A percentile compares a stretch with the other conserved stretches of the same genome.
Conservation (phyloP, 2,797 vertebrate genomes). For the Alcedo quadribrachys region DNA sequence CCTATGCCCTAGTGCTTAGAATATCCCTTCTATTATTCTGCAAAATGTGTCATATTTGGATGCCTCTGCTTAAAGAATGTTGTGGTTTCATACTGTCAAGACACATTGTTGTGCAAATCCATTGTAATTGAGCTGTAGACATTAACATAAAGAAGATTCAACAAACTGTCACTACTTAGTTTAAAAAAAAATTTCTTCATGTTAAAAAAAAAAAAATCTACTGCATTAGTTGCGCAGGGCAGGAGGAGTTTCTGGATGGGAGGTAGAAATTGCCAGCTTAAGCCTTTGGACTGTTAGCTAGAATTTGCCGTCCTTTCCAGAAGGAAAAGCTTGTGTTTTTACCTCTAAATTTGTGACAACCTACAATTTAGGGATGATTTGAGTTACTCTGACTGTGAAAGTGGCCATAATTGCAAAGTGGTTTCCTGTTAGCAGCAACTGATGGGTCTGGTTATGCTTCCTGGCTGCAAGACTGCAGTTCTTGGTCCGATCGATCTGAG, state of each 20-base stretch:
- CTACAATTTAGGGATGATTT: background rate
- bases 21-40: background rate
- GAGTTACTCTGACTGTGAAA: constrained; percentile 17
- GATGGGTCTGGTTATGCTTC: constrained; percentile 45
- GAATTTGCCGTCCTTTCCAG: background rate
- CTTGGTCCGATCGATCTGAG: background rate
- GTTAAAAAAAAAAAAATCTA: background rate
- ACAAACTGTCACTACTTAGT: background rate
- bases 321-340: background rate
- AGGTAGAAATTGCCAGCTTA: background rate
- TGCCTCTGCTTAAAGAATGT: background rate
- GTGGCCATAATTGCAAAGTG: constrained; percentile 12
- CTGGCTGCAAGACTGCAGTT: constrained; percentile 4
- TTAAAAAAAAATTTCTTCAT: background rate
- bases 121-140: background rate
- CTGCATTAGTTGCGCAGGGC: background rate
- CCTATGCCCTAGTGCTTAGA: background rate
- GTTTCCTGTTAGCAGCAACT: constrained; percentile 6
- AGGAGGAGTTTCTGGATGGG: constrained; percentile 12
- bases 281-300: constrained; percentile 1
- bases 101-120: background rate
- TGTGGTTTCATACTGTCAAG: background rate
- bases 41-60: background rate
- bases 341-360: background rate
- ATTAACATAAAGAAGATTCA: background rate